phyloP scores from a whole-genome alignment of 2,113 vertebrate species.

The Mus musculus region DNA sequence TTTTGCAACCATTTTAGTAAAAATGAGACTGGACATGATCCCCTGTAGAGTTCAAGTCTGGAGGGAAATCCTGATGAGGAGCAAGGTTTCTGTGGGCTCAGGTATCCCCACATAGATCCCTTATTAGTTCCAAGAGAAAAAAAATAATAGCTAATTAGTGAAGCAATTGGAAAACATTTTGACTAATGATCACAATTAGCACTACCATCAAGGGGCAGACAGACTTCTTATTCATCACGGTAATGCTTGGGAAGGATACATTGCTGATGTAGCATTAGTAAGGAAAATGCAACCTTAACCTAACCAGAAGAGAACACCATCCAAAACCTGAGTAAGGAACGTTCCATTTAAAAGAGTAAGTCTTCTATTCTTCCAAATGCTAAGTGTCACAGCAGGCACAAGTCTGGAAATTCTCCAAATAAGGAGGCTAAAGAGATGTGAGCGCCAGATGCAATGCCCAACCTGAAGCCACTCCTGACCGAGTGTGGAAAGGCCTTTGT shows the following conservation, averaged over 20 bases:
- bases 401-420: conserved; percentile 21
- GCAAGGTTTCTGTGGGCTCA: not conserved
- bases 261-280: not conserved
- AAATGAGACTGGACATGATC: conserved; percentile 33
- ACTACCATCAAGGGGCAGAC: conserved; percentile 34
- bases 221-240: not conserved
- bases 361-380: conserved; percentile 22
- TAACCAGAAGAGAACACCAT: not conserved
- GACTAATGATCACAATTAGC: conserved; percentile 54
- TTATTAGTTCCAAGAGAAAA: conserved; percentile 26
- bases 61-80: conserved; percentile 35
- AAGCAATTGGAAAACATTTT: conserved; percentile 60
- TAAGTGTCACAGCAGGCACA: conserved; percentile 5
- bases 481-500: not conserved
- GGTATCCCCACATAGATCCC: not conserved
- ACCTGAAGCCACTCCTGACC: not conserved
- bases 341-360: not conserved
- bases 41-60: not conserved
- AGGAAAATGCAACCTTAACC: not conserved
- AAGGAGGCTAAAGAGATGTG: conserved; percentile 4
- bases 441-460: not conserved
- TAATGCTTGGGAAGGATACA: not conserved
- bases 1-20: conserved; percentile 23
- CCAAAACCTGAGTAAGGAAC: not conserved
- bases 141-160: conserved; percentile 29